A percentile compares a stretch with the other conserved stretches of the same genome.
These are phyloP conservation scores for Puntigrus tetrazona DNA, from an alignment of 2,113 vertebrate genomes.

Conservation along the genomic window DNA sequence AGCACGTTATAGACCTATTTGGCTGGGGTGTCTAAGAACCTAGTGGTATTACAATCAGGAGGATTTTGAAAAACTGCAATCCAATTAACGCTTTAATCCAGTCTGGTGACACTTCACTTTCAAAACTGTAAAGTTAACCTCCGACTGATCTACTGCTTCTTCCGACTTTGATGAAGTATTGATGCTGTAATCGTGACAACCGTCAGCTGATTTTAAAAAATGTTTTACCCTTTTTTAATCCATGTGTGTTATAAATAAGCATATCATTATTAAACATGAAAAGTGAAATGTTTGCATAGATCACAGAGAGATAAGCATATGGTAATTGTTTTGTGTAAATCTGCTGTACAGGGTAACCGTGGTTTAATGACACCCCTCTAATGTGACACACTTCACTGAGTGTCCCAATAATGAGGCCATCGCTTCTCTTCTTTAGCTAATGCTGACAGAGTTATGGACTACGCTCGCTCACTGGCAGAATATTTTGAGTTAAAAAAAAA, in stretches of 20 bases:
- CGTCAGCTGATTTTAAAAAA: not conserved
- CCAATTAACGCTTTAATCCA: conserved; percentile 30
- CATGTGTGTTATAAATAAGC: conserved; percentile 34
- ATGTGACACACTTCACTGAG: conserved; percentile 68
- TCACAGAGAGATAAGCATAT: conserved; percentile 68
- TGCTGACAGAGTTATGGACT: conserved; percentile 68
- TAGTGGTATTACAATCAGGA: not conserved
- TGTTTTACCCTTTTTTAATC: not conserved
- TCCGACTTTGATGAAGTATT: not conserved
- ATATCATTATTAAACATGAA: conserved; percentile 61
- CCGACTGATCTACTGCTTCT: not conserved
- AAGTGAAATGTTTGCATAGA: conserved; percentile 61
- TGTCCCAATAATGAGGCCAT: conserved; percentile 70
- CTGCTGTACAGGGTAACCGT: conserved; percentile 61
- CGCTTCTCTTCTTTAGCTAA: conserved; percentile 67
- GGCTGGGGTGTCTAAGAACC: not conserved
- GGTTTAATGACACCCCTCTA: conserved; percentile 71
- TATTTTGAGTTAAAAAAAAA: conserved; percentile 14
- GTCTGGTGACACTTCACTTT: not conserved
- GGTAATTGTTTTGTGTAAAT: conserved; percentile 72
- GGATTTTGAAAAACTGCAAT: not conserved
- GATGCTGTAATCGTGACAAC: not conserved
- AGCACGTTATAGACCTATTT: not conserved
- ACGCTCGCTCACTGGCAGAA: conserved; percentile 51
- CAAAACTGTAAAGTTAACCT: not conserved